phyloP scores from a whole-genome alignment of 2,797 vertebrate species.

The Xenopus petersii region DNA sequence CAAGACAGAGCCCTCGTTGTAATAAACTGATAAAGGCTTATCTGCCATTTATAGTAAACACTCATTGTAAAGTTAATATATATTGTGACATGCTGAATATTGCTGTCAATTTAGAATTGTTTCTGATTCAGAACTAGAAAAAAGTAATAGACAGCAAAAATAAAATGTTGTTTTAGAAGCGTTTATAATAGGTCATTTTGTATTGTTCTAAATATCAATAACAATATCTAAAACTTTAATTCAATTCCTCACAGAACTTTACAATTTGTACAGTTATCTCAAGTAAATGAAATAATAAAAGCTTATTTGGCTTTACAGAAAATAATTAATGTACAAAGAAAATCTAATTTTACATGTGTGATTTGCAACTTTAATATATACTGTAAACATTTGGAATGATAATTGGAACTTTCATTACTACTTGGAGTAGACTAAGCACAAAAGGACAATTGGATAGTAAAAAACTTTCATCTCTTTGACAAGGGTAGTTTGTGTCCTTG shows the following conservation, averaged over 20 bases:
- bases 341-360: no score
- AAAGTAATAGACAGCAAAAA: slow-evolving; percentile 23
- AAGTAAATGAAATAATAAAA: no score
- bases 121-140: slow-evolving; percentile 33
- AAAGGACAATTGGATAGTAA: no score
- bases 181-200: slow-evolving; percentile 13
- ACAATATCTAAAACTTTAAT: neutral
- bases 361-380: no score
- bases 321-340: no score
- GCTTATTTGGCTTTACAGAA: no score
- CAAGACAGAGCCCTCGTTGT: slow-evolving; percentile 29
- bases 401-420: no score
- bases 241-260: slow-evolving; percentile 18
- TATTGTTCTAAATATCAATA: slow-evolving; percentile 13
- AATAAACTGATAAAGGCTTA: slow-evolving; percentile 39
- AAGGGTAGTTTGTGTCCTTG: no score
- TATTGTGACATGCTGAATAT: slow-evolving; percentile 35
- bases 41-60: slow-evolving; percentile 43
- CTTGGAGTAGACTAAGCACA: no score
- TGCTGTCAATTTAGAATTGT: slow-evolving; percentile 31
- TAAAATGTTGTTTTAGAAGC: slow-evolving; percentile 9
- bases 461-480: no score
- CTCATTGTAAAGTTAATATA: slow-evolving; percentile 45
- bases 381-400: no score
- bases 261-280: no score